Conservation (phyloP, 37 sponge, comb jelly and placozoan species). For the Eunapius fragilis region DNA sequence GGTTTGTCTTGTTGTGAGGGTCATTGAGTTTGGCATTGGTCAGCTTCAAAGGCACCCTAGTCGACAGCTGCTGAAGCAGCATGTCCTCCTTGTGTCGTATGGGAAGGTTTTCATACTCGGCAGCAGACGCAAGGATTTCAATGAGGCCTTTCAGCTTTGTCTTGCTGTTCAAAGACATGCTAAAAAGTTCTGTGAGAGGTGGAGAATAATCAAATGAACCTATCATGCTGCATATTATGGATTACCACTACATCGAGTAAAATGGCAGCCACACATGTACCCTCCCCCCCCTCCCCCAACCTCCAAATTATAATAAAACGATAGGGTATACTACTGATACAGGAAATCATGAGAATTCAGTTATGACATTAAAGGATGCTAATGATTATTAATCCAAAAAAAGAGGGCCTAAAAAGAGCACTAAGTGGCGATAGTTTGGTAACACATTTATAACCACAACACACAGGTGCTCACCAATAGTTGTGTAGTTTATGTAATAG, state of each 20-base stretch:
- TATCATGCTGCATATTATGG: not conserved
- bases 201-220: not conserved
- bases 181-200: constrained; percentile 85
- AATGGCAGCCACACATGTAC: no score
- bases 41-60: constrained; percentile 89
- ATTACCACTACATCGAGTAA: not conserved
- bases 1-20: constrained; percentile 94
- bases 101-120: constrained; percentile 91
- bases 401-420: no score
- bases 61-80: constrained; percentile 84
- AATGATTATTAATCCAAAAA: no score
- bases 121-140: constrained; percentile 92
- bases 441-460: not conserved
- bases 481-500: constrained; percentile 99
- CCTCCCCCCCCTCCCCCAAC: no score
- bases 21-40: constrained; percentile 84
- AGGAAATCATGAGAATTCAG: no score
- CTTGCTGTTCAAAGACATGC: constrained; percentile 94
- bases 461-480: constrained; percentile 71
- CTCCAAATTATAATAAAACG: no score
- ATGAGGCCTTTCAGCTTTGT: constrained; percentile 96
- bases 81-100: constrained; percentile 95
- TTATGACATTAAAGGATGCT: no score
- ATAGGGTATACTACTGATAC: no score
- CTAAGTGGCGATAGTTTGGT: no score